These are phyloP conservation scores for Caenorhabditis plicata DNA, from an alignment of 2,888 invertebrate species.

Conservation along the genomic window DNA sequence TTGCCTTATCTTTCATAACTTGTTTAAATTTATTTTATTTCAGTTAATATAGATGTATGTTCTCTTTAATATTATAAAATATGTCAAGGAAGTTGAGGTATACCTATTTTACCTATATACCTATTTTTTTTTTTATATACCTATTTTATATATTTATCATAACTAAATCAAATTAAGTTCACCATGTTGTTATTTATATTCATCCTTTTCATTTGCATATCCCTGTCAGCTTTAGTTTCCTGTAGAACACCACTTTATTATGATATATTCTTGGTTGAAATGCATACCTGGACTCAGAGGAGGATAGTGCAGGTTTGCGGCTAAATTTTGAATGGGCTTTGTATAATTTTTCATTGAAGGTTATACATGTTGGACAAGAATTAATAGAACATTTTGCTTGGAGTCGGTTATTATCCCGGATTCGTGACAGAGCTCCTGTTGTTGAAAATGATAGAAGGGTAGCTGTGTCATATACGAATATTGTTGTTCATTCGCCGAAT, in stretches of 20 bases:
- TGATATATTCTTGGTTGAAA: constrained; percentile 45
- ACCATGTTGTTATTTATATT: too few species aligned
- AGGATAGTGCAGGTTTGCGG: constrained; percentile 37
- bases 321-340: too few species aligned
- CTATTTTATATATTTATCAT: too few species aligned
- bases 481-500: constrained; percentile 40
- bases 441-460: constrained; percentile 18
- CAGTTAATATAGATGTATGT: neutral
- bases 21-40: neutral
- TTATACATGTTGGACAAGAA: constrained; percentile 29
- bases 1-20: neutral
- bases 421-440: constrained; percentile 19
- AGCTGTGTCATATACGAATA: constrained; percentile 31
- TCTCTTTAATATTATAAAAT: too few species aligned
- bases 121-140: too few species aligned
- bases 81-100: too few species aligned
- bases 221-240: constrained; percentile 23
- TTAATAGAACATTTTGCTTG: constrained; percentile 17
- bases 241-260: constrained; percentile 28
- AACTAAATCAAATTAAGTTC: too few species aligned
- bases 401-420: constrained; percentile 15
- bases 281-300: constrained; percentile 39
- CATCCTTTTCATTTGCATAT: constrained; percentile 5
- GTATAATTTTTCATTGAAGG: constrained; percentile 3
- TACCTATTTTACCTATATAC: too few species aligned